Evolutionary conservation across 2,797 vertebrate species (phyloP).

Genomic region (Tragopan temminckii): DNA sequence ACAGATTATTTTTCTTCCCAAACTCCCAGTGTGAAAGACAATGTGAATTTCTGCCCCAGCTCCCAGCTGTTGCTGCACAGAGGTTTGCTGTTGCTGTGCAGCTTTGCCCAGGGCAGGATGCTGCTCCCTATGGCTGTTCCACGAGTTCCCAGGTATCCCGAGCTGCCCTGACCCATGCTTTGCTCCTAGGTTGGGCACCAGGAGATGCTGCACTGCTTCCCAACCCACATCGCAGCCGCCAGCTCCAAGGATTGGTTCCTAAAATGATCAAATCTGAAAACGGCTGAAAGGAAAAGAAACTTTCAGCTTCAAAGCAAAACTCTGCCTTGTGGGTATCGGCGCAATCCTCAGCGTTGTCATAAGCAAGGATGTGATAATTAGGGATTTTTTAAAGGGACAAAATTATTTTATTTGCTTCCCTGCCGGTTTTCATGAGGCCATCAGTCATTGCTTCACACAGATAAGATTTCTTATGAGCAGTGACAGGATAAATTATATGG

Average conservation of each 20-base stretch:
- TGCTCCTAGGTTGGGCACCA: too few relatives aligned
- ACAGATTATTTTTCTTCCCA: background rate
- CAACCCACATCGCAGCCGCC: too few relatives aligned
- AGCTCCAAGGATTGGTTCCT: too few relatives aligned
- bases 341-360: constrained; percentile 18
- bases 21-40: background rate
- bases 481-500: constrained; percentile 85
- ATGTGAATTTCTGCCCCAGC: background rate
- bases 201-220: too few relatives aligned
- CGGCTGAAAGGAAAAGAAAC: background rate
- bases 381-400: constrained; percentile 76
- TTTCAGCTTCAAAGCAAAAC: constrained; percentile 16
- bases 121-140: background rate
- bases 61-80: background rate
- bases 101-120: background rate
- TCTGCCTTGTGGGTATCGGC: background rate
- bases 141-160: too few relatives aligned
- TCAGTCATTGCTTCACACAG: constrained; percentile 78
- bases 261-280: background rate
- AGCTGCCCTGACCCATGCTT: too few relatives aligned
- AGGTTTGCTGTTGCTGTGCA: too few relatives aligned
- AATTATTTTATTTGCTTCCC: constrained; percentile 83
- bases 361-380: constrained; percentile 76
- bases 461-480: constrained; percentile 80
- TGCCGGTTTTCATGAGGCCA: constrained; percentile 80